Percentiles rank a stretch among this genome's conserved stretches.
Conservation (phyloP, 1,140 invertebrate genomes). For the Macrostomum lignano region DNA sequence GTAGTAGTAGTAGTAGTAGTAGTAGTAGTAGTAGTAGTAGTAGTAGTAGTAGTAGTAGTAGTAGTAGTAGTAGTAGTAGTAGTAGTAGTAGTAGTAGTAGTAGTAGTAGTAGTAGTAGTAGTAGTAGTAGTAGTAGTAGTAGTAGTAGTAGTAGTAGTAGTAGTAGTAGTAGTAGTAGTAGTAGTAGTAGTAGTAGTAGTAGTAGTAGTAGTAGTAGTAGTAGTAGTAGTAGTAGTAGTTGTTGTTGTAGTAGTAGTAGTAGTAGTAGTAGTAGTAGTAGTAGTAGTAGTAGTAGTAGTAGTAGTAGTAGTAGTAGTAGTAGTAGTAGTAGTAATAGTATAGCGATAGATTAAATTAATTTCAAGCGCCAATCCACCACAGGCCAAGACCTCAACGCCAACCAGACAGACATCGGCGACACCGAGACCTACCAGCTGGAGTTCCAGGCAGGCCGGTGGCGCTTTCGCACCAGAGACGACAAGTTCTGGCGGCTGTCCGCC, state of each 20-base stretch:
- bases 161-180: conserved; percentile 2
- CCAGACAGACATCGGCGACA: conserved; percentile 56
- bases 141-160: conserved; percentile 2
- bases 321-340: conserved; percentile 2
- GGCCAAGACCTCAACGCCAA: conserved; percentile 92
- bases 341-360: too few species aligned
- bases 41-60: conserved; percentile 2
- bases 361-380: too few species aligned
- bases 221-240: conserved; percentile 1
- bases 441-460: conserved; percentile 75
- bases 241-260: conserved; percentile 1
- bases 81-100: conserved; percentile 2
- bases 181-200: conserved; percentile 2
- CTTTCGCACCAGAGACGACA: conserved; percentile 73
- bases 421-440: conserved; percentile 81
- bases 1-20: too few species aligned
- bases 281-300: conserved; percentile 2
- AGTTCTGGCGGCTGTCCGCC: conserved; percentile 63
- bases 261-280: conserved; percentile 2
- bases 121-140: conserved; percentile 2
- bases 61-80: conserved; percentile 2
- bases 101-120: conserved; percentile 2
- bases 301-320: conserved; percentile 2
- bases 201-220: conserved; percentile 2
- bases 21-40: too few species aligned